Evolutionary conservation across 2,888 invertebrate genomes (phyloP).

Genomic region (Thereva nobilitata): DNA sequence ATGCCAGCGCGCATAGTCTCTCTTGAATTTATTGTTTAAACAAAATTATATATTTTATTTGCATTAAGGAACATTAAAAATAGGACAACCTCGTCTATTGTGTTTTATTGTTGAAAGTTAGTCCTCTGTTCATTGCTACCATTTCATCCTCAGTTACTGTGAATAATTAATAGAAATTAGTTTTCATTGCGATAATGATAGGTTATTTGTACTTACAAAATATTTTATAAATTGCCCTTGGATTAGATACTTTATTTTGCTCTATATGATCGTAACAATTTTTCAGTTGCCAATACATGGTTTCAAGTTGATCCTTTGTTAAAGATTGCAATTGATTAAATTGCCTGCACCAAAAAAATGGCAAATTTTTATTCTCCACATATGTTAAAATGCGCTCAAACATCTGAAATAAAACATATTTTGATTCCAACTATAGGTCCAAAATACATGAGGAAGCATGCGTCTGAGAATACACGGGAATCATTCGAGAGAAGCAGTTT

Average conservation of each 20-base stretch:
- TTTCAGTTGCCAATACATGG: conserved; percentile 20
- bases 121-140: neutral
- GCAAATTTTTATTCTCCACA: conserved; percentile 37
- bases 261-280: neutral
- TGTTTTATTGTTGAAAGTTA: neutral
- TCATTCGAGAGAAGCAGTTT: too few species aligned
- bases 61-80: too few species aligned
- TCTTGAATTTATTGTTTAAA: too few species aligned
- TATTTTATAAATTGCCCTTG: neutral
- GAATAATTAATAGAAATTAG: neutral
- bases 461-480: too few species aligned
- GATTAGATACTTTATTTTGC: neutral
- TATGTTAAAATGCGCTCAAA: conserved; percentile 39
- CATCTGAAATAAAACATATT: conserved; percentile 41
- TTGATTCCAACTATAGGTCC: too few species aligned
- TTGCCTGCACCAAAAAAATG: conserved; percentile 41
- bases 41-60: too few species aligned
- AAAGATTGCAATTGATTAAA: conserved; percentile 39
- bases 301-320: conserved; percentile 6
- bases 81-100: too few species aligned
- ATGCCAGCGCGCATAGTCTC: too few species aligned
- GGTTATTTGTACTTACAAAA: conserved; percentile 22
- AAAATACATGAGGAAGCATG: too few species aligned
- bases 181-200: neutral
- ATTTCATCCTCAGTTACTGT: conserved; percentile 19